These are phyloP conservation scores for Amitus sp. DNA, from an alignment of 2,888 invertebrate species.

Conservation along the genomic window DNA sequence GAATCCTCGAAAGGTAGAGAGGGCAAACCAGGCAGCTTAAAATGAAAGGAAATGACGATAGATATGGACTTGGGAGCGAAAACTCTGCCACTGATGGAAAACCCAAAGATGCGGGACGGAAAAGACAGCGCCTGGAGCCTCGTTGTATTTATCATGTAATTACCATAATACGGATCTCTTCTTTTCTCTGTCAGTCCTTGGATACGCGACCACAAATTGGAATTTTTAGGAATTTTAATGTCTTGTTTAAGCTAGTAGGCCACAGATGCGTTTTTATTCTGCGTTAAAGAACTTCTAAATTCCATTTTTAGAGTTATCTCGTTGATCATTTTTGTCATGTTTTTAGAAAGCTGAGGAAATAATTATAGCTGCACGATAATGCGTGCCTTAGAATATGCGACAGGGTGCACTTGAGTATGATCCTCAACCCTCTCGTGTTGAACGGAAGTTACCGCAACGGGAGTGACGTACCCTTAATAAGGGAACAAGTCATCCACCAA, in stretches of 20 bases:
- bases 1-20: conserved; percentile 17
- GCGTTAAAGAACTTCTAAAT: not conserved
- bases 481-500: conserved; percentile 44
- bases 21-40: conserved; percentile 23
- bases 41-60: conserved; percentile 49
- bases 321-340: not conserved
- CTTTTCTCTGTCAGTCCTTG: conserved; percentile 35
- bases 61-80: conserved; percentile 48
- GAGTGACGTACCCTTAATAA: conserved; percentile 47
- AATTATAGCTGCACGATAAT: conserved; percentile 14
- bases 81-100: conserved; percentile 59
- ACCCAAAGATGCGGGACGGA: conserved; percentile 42
- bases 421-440: conserved; percentile 46
- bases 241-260: conserved; percentile 36
- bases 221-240: conserved; percentile 58
- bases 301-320: not conserved
- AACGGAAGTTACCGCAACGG: conserved; percentile 45
- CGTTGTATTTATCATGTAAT: conserved; percentile 67
- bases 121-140: conserved; percentile 60
- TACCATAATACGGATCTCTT: conserved; percentile 63
- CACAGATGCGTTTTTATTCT: not conserved
- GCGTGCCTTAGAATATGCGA: conserved; percentile 43
- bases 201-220: conserved; percentile 60
- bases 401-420: conserved; percentile 33
- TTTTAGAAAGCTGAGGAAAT: conserved; percentile 2